Evolutionary conservation across 2,113 vertebrate species (phyloP), one percentile per base, ranked within the genome.

Genomic region (Gasterosteus nipponicus): DNA sequence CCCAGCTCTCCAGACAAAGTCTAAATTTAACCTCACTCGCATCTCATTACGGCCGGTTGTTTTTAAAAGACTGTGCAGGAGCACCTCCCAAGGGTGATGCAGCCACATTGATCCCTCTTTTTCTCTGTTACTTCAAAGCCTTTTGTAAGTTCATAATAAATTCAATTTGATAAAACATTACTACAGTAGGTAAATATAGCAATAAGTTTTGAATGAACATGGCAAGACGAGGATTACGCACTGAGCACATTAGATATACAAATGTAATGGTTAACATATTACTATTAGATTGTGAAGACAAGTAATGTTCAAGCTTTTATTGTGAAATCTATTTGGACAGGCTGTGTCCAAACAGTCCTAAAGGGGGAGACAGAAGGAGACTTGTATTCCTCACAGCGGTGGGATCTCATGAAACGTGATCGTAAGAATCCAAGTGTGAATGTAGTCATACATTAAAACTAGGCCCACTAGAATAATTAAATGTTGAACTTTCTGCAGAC

Each of bases 11-110:
- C 75, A 80, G 59, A 87, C 84, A 42, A 83, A 86, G 70, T 69
- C 89, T 92, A 90, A 89, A 90, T 92, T 83, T 91, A 90, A 83
- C 70, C 75, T 80, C 68, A 69, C 47, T 79, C 33, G 31, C 70
- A 87, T 90, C 81, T 89, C 80, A 81, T 90, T 85, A 87, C 60
- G 81, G 74, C 16, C 69, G 78, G 70, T 77, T 88, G 75, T 90
- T 88, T 89, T 74, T 84, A 61, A 86, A 61, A 76, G 67, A 69
- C 38, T 3, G 56, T 58, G 56, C 73, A 59, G 67, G 64, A 82
- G 68, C 39, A 70, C 71, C 75, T 78, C 62, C 86, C 41, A 41
- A 77, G 83, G 61, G 61, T 63, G 70, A 81, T 41, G 33, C 14
- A 33, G 51, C 60, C 83, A 56, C 79, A 77, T 89, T 81, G 67